Conservation (phyloP, 53 echinoderm and acorn worm genomes). For the Stichopus horrens region DNA sequence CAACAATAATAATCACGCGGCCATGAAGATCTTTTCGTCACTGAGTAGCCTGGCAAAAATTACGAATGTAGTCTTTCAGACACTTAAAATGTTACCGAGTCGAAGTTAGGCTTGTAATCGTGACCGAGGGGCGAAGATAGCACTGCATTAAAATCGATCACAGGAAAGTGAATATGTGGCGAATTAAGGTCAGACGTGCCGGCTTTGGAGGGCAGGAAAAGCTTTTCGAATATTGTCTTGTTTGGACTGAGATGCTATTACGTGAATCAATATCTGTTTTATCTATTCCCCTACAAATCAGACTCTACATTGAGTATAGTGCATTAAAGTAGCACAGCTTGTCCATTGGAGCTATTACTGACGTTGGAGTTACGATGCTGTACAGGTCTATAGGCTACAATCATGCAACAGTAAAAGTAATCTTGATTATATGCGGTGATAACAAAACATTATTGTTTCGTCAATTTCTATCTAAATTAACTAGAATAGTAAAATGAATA, state of each 20-base stretch:
- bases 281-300: background rate
- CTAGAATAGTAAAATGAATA: too few species aligned
- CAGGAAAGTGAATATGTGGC: background rate
- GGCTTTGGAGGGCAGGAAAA: background rate
- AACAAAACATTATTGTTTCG: too few species aligned
- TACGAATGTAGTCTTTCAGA: background rate
- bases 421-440: too few species aligned
- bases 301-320: background rate
- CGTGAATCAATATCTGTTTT: background rate
- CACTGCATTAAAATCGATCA: background rate
- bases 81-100: slow-evolving; percentile 5
- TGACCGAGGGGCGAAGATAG: background rate
- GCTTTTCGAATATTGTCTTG: background rate
- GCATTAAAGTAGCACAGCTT: background rate
- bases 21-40: background rate
- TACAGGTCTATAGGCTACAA: too few species aligned
- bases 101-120: background rate
- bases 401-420: too few species aligned
- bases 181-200: background rate
- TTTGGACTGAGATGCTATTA: background rate
- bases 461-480: too few species aligned
- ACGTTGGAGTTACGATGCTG: too few species aligned
- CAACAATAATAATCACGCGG: background rate
- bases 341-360: too few species aligned
- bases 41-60: background rate